Conservation (phyloP, 2,113 vertebrate genomes). For the Phrynosoma platyrhinos region DNA sequence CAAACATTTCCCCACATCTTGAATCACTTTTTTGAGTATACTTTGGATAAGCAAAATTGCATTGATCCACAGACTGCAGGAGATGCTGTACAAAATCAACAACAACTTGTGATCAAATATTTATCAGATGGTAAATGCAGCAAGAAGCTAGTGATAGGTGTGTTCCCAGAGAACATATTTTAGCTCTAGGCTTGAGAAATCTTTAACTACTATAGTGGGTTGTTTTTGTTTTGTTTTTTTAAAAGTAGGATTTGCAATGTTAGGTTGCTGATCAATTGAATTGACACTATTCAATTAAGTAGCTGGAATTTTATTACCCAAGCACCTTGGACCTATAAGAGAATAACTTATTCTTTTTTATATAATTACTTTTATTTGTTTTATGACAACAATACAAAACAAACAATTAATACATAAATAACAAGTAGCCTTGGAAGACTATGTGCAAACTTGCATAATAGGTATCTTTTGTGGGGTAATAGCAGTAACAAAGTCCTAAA, state of each 20-base stretch:
- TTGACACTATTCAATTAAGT: neutral
- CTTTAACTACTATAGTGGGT: neutral
- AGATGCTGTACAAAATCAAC: constrained; percentile 18
- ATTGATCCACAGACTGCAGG: constrained; percentile 50
- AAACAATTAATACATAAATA: no score
- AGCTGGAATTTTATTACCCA: constrained; percentile 9
- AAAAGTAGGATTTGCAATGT: constrained; percentile 19
- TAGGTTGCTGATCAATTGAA: constrained; percentile 40
- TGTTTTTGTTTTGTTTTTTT: constrained; percentile 9
- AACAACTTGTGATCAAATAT: constrained; percentile 38
- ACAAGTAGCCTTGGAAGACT: no score
- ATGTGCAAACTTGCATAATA: no score
- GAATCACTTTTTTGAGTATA: neutral
- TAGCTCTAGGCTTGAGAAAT: constrained; percentile 46
- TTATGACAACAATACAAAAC: no score
- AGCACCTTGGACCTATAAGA: neutral
- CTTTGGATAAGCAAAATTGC: constrained; percentile 48
- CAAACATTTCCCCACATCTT: constrained; percentile 13
- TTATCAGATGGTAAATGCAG: constrained; percentile 20
- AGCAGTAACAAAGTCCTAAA: no score
- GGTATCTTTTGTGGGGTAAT: no score
- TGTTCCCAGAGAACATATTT: constrained; percentile 30
- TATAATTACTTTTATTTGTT: no score
- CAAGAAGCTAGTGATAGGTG: neutral
- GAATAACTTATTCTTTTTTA: neutral